Base-by-base conservation (phyloP, 2,888 invertebrate species). In the Urechis unicinctus region DNA sequence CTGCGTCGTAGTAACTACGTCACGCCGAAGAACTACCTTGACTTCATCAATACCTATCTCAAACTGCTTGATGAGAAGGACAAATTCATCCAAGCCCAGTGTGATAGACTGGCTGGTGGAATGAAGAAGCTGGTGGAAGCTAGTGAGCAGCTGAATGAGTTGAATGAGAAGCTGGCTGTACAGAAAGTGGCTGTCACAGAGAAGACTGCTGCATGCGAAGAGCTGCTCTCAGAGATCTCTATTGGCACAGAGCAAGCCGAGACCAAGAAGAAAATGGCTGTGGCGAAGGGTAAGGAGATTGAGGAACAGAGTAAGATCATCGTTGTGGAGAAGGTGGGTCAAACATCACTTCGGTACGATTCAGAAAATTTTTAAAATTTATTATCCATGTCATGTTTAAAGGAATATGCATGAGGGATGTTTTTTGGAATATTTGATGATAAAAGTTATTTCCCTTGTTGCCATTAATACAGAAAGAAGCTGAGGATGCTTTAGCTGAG, bases 21-120 rank as follows among this genome's bases (percentile, higher is more conserved):
- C 1, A 93, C 93, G 0, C 93, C 93, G 0, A 92, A 91, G 67
- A 91, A 93, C 71, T 94, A 90, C 75, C 81, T 94, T 71, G 92
- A 93, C 77, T 92, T 84, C 69, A 87, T 94, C 56, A 84, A 85
- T 53, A 87, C 85, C 1, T 93, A 92, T 71, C 72, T 91, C 1
- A 83, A 82, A 61, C 80, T 93, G 30, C 78, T 93, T 44, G 85
- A 87, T 62, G 87, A 88, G 67, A 88, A 88, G 58, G 81, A 80
- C 60, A 73, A 73, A 28, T 82, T 74, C 57, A 83, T 82, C 41
- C 71, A 77, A 28, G 69, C 77, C 5, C 83, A 81, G 74, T 88
- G 87, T 71, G 84, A 87, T 63, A 82, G 88, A 57, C 77, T 88
- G 21, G 82, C 81, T 50, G 86, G 86, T 26, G 88, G 88, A 30